Evolutionary conservation across 2,888 invertebrate genomes (phyloP), one percentile per base, ranked within the genome.

Genomic region (Cataglyphis albicans): DNA sequence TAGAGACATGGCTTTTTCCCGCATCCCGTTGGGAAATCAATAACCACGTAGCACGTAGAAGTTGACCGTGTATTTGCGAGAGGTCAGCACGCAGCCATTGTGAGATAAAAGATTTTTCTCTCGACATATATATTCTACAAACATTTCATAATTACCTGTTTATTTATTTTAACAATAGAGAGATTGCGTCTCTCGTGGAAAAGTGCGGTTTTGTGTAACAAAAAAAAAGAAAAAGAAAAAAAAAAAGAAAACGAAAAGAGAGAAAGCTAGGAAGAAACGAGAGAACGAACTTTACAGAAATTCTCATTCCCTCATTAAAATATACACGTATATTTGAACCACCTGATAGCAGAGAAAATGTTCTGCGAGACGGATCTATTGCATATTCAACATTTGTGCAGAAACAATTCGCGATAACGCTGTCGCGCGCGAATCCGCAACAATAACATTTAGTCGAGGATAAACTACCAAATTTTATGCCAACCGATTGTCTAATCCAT

Each of bases 1-100:
- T 78, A 35, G 18, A 32, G 7, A 55, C 52, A 18, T 70, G 57
- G n/a, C 41, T 44, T 44, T 57, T 80, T 59, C 59, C 25, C 12
- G 44, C 21, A 48, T 72, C 25, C 44, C 21, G 6, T 29, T 44
- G 65, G 41, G 29, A 76, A 76, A 82, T 82, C 76, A 82, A 82
- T 82, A 82, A 75, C 57, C 25, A 57, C 59, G 57, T 41, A 65
- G 44, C 12, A 32, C 74, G 38, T 82, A 12, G 76, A 67, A 67
- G 76, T 82, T 82, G 48, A 76, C 44, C 48, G 25, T 10, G 35
- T 21, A 25, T 65, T 82, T 67, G 76, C 44, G 65, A 82, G 81
- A 82, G 81, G 81, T 76, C 81, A 82, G 81, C 81, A 82, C 81
- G 57, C 38, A 35, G 65, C 7, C n/a, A 25, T 65, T 6, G 41